Base-by-base conservation (phyloP, 2,113 vertebrate species). In the Galemys pyrenaicus region DNA sequence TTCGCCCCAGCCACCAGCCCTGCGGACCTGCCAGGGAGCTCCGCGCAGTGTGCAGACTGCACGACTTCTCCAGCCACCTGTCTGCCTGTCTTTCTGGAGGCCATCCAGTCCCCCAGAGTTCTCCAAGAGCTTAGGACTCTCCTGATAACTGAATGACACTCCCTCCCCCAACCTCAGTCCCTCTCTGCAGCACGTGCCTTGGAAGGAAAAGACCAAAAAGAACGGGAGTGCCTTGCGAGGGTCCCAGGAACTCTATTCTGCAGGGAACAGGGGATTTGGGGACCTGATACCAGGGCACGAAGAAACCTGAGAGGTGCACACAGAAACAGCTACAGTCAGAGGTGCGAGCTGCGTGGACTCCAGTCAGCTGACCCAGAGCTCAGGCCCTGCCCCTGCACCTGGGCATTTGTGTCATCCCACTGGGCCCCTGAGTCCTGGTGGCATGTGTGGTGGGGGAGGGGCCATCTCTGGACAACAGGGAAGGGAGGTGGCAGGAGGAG, bases 171-270 rank as follows among this genome's bases (percentile, higher is more conserved):
- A n/a, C 28, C 35, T 30, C 64, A 54, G 41, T 56, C 17, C n/a
- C 22, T 89, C 79, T 56, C 68, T 79, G 78, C 4, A 32, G 81
- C 16, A 41, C 17, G 60, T 37, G 37, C 12, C 62, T 44, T 62
- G 62, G 88, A 90, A 89, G 51, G 44, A 81, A 62, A 68, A 89
- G 67, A 91, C 85, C 10, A 39, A 84, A 46, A 73, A 67, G 58
- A 87, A 70, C 32, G 11, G 6, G 49, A 64, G 58, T 8, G 30
- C 44, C n/a, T 32, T 41, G 2, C 6, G 37, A 19, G 17, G 46
- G n/a, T 67, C 20, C 3, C 15, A 44, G 44, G 28, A 12, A n/a
- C 9, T 39, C 60, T 87, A 70, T 83, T 58, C 84, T 58, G 41
- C 35, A 54, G 67, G 39, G 19, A 54, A 70, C 32, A 28, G 12